These are phyloP conservation scores for Drosophila littoralis DNA, from an alignment of 1,140 invertebrate species.

Conservation along the genomic window DNA sequence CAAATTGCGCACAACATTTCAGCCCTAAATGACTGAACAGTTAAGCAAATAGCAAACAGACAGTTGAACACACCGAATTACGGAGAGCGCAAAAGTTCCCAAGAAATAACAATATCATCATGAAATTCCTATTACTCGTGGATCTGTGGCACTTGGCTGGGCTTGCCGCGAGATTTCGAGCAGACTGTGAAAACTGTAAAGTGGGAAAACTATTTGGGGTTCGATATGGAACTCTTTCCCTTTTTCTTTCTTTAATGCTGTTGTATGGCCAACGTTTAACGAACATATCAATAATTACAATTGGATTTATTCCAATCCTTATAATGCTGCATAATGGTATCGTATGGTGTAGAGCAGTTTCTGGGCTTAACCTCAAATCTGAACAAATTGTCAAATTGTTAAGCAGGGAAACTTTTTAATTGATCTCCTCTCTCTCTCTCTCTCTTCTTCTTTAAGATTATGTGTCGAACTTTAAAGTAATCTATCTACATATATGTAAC, in stretches of 20 bases:
- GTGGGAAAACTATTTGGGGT: not conserved
- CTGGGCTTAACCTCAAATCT: no score
- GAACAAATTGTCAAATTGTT: constrained; percentile 1
- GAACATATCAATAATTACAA: no score
- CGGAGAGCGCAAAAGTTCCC: constrained; percentile 37
- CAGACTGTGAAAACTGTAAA: constrained; percentile 7
- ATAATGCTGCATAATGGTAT: no score
- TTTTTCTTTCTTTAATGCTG: no score
- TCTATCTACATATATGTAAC: no score
- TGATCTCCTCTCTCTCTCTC: no score
- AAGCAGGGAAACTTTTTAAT: not conserved
- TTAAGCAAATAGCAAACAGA: constrained; percentile 70
- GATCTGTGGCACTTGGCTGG: not conserved
- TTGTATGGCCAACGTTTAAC: no score
- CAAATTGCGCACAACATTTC: constrained; percentile 70
- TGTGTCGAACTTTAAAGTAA: no score
- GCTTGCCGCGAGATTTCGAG: not conserved
- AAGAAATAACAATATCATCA: constrained; percentile 76
- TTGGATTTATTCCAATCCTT: no score
- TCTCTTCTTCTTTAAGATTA: no score
- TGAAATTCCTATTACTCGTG: constrained; percentile 42
- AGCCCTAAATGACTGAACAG: constrained; percentile 53
- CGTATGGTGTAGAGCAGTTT: no score
- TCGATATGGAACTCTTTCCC: no score
- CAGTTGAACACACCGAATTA: constrained; percentile 42